phyloP scores from a whole-genome alignment of 2,797 vertebrate species.

The Propithecus perrieri region DNA sequence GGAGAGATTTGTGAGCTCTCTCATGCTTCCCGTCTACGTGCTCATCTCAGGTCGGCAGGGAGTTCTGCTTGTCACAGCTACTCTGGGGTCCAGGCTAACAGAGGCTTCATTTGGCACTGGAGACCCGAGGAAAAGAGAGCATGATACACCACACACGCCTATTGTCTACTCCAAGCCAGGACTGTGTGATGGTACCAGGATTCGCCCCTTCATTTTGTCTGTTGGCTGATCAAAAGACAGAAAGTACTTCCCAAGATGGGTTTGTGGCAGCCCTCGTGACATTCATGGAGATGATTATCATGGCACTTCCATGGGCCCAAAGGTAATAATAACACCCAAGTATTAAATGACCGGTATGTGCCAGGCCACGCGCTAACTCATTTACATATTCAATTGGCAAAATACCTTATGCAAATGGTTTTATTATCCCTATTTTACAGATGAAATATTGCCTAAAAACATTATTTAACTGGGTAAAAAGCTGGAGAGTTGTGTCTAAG shows the following conservation, averaged over 20 bases:
- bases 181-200: neutral
- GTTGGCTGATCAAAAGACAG: neutral
- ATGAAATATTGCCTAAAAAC: neutral
- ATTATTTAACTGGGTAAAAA: neutral
- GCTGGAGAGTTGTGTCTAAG: neutral
- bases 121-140: neutral
- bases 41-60: neutral
- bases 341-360: neutral
- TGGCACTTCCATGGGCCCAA: neutral
- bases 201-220: neutral
- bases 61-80: neutral
- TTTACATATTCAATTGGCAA: neutral
- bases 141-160: neutral
- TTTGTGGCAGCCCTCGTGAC: neutral
- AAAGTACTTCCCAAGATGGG: neutral
- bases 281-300: neutral
- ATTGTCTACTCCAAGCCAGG: neutral
- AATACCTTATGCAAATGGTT: neutral
- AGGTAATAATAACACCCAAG: neutral
- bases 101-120: neutral
- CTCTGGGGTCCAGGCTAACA: neutral
- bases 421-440: neutral
- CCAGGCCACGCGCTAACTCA: neutral
- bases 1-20: neutral
- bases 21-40: too few relatives aligned